Evolutionary conservation across 2,888 invertebrate species (phyloP), one percentile per base, ranked within the genome.

Genomic region (Thumatha senex): DNA sequence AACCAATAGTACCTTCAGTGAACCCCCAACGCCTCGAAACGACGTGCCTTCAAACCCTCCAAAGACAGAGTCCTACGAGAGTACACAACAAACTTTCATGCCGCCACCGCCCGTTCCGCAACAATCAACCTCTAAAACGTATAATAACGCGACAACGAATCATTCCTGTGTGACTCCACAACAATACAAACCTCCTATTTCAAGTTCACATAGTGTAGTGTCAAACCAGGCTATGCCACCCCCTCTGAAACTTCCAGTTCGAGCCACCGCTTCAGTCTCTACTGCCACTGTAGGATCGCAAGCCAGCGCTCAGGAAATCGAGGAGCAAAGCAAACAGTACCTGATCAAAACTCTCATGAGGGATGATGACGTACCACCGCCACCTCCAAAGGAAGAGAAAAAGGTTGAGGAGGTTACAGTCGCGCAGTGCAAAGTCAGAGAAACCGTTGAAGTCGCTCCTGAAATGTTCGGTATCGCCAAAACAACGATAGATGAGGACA

Each of bases 301-400:
- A 81, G 82, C 88, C 70, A 70, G 93, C 67, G 70, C 94, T 75
- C 81, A 93, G 75, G 94, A 93, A 46, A 93, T 93, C 41, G 92
- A 93, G 54, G 94, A 94, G 54, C 95, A 95, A 74, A 94, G 93
- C 80, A 93, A 94, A 72, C 96, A 96, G 87, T 96, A 96, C 92
- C 94, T 98, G 40, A 97, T 98, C 67, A 98, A 98, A 91, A 97
- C 98, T 0, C 92, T 97, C 57, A 97, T 98, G 60, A 96, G 97
- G 36, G 95, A 96, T 76, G 92, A 98, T 73, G 97, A 97, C 72
- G 94, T 95, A 2, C 95, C 96, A 85, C 95, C 95, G 29, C 70
- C 94, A 85, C 95, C 95, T 29, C 70, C 94, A 82, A 65, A 92
- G 78, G 63, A 93, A 78, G 93, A 93, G 46, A 92, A 92, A 54